phyloP scores from a whole-genome alignment of 1,140 invertebrate species.

The Artemia franciscana region DNA sequence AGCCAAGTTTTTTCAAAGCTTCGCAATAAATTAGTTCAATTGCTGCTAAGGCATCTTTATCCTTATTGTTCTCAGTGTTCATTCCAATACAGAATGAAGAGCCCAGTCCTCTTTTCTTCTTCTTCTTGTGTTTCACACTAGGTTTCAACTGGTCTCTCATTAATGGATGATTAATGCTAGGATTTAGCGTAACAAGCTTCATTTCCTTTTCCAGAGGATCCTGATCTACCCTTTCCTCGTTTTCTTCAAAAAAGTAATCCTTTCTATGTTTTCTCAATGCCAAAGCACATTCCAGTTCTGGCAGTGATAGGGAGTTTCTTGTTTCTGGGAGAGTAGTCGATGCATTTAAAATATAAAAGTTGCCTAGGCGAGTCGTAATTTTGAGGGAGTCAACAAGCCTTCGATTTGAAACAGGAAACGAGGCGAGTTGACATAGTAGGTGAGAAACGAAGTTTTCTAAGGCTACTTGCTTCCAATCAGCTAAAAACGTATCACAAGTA shows the following conservation, averaged over 20 bases:
- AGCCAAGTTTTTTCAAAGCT: neutral
- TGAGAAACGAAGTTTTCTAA: constrained; percentile 1
- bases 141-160: neutral
- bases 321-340: neutral
- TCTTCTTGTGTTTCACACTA: neutral
- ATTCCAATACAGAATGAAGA: neutral
- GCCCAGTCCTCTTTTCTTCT: neutral
- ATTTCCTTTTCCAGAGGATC: too few relatives aligned
- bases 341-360: neutral
- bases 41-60: neutral
- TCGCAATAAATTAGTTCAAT: neutral
- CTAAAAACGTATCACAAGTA: neutral
- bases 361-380: neutral
- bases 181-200: neutral
- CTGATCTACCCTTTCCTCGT: neutral
- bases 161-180: neutral
- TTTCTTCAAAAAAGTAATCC: neutral
- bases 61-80: neutral
- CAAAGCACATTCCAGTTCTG: too few relatives aligned
- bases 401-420: neutral
- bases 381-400: neutral
- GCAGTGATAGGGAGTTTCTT: neutral
- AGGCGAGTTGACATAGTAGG: neutral
- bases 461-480: neutral
- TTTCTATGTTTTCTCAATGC: neutral